Percentiles rank a stretch among this genome's conserved stretches.
Evolutionary conservation across 1,140 invertebrate genomes (phyloP).

Genomic region (Papilio machaon): DNA sequence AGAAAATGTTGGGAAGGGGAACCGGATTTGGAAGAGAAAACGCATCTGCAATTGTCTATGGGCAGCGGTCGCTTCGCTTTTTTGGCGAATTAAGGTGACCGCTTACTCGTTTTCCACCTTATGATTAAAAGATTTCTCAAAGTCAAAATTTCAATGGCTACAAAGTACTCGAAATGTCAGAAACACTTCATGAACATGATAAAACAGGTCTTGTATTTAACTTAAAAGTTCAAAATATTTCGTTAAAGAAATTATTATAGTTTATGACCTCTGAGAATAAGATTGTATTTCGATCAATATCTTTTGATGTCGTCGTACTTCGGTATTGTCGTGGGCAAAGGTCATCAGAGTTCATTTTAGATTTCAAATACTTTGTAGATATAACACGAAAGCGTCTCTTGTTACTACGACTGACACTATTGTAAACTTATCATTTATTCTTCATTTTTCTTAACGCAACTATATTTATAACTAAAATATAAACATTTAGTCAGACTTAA

Average conservation of each 20-base stretch:
- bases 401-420: neutral
- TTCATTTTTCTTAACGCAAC: too few species aligned
- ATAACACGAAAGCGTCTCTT: neutral
- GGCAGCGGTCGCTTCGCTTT: too few species aligned
- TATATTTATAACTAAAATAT: too few species aligned
- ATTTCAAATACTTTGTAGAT: neutral
- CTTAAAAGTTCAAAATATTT: neutral
- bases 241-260: neutral
- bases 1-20: too few species aligned
- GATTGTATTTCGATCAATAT: neutral
- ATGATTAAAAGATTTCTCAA: neutral
- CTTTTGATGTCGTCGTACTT: neutral
- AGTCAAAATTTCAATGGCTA: neutral
- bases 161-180: neutral
- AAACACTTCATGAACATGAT: neutral
- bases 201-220: neutral
- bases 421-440: neutral
- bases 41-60: too few species aligned
- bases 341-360: conserved; percentile 5
- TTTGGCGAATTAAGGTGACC: too few species aligned
- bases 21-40: too few species aligned
- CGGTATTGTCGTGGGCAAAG: neutral
- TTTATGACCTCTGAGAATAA: conserved; percentile 7
- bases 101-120: too few species aligned
- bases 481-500: too few species aligned